These are phyloP conservation scores for Pteronotus mesoamericanus DNA, from an alignment of 2,797 vertebrate species.

Conservation along the genomic window DNA sequence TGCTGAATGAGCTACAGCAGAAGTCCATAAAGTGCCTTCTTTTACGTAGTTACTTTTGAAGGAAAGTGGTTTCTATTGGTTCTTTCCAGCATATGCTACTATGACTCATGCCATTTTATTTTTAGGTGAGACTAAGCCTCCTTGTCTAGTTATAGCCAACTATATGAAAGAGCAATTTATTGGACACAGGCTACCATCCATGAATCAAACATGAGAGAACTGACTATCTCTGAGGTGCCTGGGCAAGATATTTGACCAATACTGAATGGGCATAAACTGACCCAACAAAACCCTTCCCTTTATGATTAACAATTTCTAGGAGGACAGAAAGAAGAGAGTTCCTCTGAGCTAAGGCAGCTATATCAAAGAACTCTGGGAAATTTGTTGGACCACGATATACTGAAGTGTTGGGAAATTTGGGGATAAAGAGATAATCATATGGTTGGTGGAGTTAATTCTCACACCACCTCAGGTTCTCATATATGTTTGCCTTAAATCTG, in stretches of 20 bases:
- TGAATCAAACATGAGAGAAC: background rate
- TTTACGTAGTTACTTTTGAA: background rate
- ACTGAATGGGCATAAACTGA: background rate
- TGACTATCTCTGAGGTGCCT: background rate
- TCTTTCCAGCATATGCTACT: background rate
- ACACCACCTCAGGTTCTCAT: background rate
- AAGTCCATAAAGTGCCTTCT: constrained; percentile 39
- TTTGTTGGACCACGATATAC: background rate
- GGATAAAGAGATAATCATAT: background rate
- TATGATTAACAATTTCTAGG: background rate
- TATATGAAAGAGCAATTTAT: background rate
- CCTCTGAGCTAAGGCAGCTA: background rate
- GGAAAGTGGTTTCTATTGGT: background rate
- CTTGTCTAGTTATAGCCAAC: background rate
- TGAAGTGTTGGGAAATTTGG: background rate
- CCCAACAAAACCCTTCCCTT: background rate
- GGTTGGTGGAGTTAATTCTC: background rate
- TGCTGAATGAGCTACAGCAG: background rate
- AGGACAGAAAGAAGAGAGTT: background rate
- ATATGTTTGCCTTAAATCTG: background rate
- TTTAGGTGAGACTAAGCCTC: background rate
- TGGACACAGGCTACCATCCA: background rate
- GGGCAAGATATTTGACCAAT: background rate
- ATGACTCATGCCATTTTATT: background rate
- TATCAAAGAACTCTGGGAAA: background rate